A percentile compares a stretch with the other conserved stretches of the same genome.
Conservation (phyloP, 2,888 invertebrate genomes). For the Stegophylla sp. region DNA sequence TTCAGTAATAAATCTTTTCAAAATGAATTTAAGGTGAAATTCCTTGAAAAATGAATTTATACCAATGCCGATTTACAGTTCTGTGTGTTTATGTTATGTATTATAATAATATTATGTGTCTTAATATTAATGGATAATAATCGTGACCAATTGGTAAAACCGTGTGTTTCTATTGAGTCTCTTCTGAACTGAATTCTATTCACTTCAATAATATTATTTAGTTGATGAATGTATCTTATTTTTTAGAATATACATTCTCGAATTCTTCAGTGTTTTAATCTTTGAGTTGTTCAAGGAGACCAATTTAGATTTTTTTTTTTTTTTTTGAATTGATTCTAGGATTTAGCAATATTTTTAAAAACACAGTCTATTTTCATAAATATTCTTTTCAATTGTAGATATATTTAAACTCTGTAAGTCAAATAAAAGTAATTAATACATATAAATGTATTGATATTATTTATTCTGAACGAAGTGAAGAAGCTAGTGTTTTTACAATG, state of each 20-base stretch:
- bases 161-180: slow-evolving; percentile 24
- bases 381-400: background rate
- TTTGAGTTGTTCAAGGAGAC: slow-evolving; percentile 34
- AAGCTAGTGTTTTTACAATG: too few species aligned
- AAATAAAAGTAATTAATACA: too few species aligned
- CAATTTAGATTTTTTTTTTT: slow-evolving; percentile 13
- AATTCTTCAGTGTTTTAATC: slow-evolving; percentile 6
- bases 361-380: background rate
- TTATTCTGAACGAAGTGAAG: too few species aligned
- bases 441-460: too few species aligned
- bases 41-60: slow-evolving; percentile 25
- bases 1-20: background rate
- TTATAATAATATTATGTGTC: background rate
- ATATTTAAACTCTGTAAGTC: too few species aligned
- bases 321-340: background rate
- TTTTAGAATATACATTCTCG: slow-evolving; percentile 26
- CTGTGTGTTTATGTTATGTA: background rate
- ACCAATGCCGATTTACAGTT: background rate
- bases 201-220: slow-evolving; percentile 9
- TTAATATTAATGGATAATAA: slow-evolving; percentile 49
- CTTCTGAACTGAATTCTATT: slow-evolving; percentile 36
- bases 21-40: slow-evolving; percentile 18
- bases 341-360: slow-evolving; percentile 4
- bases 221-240: slow-evolving; percentile 28
- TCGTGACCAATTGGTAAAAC: slow-evolving; percentile 46